Conservation (phyloP, 2,888 invertebrate genomes). For the Ecliptopera silaceata region DNA sequence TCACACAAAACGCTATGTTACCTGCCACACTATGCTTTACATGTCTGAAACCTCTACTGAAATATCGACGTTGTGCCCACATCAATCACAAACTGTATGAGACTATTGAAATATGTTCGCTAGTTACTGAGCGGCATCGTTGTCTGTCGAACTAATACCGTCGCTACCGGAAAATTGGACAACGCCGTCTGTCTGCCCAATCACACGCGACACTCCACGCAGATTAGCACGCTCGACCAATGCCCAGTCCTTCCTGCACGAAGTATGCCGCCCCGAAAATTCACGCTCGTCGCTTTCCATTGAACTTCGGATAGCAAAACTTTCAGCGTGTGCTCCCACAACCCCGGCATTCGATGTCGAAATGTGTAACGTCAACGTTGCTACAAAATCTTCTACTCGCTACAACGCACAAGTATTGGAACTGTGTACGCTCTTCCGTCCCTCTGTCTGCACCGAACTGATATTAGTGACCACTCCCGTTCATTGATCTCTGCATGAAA, state of each 20-base stretch:
- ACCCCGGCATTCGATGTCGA: constrained; percentile 62
- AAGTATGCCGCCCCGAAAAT: constrained; percentile 57
- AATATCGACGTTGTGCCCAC: constrained; percentile 25
- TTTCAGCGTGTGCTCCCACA: constrained; percentile 45
- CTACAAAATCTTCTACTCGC: constrained; percentile 50
- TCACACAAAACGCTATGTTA: constrained; percentile 11
- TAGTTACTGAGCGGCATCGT: constrained; percentile 59
- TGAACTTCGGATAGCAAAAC: constrained; percentile 55
- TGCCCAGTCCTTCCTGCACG: constrained; percentile 58
- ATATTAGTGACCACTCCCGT: constrained; percentile 60
- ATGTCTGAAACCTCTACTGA: constrained; percentile 23
- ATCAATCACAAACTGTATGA: constrained; percentile 35
- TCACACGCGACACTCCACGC: constrained; percentile 80
- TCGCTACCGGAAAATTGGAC: constrained; percentile 80
- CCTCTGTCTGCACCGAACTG: constrained; percentile 64
- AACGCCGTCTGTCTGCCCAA: constrained; percentile 76
- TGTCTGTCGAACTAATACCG: constrained; percentile 71
- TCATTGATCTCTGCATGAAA: constrained; percentile 41
- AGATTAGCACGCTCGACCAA: constrained; percentile 78
- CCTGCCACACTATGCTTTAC: constrained; percentile 3
- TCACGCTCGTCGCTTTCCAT: constrained; percentile 65
- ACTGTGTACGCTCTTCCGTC: constrained; percentile 64
- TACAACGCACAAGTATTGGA: constrained; percentile 57
- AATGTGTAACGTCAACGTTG: constrained; percentile 41
- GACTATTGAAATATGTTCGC: constrained; percentile 56